Conservation (phyloP, 2,797 vertebrate genomes). For the Ceyx erithaca region DNA sequence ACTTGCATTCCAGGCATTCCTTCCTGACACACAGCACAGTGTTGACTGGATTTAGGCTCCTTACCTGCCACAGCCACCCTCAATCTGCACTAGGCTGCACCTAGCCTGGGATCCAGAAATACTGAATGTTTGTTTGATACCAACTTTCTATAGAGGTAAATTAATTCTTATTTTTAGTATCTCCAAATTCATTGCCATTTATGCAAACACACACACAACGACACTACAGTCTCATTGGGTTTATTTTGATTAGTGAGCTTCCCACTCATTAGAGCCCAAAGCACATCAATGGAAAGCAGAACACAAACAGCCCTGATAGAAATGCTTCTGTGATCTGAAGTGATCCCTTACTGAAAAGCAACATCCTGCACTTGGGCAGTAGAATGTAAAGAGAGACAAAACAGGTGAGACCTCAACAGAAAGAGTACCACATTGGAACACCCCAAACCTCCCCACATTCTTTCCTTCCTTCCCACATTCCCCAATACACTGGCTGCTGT, state of each 20-base stretch:
- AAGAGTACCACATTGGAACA: not conserved
- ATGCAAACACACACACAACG: not conserved
- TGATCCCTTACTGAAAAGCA: not conserved
- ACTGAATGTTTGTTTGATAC: too few species aligned
- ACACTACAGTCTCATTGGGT: not conserved
- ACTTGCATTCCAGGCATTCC: not conserved
- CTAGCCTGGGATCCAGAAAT: not conserved
- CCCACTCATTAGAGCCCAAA: not conserved
- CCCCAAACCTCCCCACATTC: not conserved
- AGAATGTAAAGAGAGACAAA: not conserved
- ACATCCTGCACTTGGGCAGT: not conserved
- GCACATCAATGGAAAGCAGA: not conserved
- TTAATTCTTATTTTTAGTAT: not conserved
- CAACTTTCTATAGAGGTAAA: not conserved
- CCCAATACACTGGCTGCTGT: not conserved
- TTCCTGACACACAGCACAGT: accelerated
- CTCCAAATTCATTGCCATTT: not conserved
- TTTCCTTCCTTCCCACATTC: not conserved
- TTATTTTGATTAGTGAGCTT: not conserved
- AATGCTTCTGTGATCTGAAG: not conserved
- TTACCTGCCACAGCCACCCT: not conserved
- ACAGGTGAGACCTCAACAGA: not conserved
- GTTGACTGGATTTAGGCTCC: not conserved
- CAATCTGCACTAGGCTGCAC: not conserved
- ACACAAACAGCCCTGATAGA: not conserved